phyloP scores from a whole-genome alignment of 1,140 invertebrate genomes.

The Acromyrmex echinatior region DNA sequence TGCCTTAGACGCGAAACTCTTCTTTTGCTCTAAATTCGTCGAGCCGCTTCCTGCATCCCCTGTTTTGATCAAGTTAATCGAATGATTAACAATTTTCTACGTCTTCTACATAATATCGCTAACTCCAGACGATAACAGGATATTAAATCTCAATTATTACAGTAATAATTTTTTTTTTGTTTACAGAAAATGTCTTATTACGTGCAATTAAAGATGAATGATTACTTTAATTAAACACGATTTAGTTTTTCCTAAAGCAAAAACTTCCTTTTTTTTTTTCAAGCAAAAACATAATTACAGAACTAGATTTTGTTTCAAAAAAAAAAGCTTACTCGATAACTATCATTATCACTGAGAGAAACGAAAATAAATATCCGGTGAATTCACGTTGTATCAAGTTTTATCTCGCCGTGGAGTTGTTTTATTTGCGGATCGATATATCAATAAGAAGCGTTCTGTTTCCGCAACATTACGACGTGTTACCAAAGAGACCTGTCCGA shows the following conservation, averaged over 20 bases:
- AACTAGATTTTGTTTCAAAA: not conserved
- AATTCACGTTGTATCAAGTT: conserved; percentile 21
- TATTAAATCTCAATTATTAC: not conserved
- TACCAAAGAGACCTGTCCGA: not conserved
- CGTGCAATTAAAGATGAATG: not conserved
- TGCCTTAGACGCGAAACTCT: not conserved
- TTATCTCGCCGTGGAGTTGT: not conserved
- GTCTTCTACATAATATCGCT: not conserved
- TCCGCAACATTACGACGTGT: not conserved
- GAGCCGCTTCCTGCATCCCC: not conserved
- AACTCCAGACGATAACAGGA: not conserved
- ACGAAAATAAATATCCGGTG: conserved; percentile 4
- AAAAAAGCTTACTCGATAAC: not conserved
- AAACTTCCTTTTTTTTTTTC: not conserved
- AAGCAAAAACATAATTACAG: not conserved
- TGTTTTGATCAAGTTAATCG: not conserved
- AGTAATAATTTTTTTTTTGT: not conserved
- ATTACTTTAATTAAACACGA: not conserved
- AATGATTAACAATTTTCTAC: conserved; percentile 2
- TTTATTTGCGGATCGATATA: not conserved
- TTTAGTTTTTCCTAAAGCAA: not conserved
- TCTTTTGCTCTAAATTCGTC: conserved; percentile 19
- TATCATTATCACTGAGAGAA: not conserved
- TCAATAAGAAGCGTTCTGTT: conserved; percentile 17
- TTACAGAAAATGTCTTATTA: not conserved